A percentile compares a stretch with the other conserved stretches of the same genome.
phyloP scores from a whole-genome alignment of 1,140 invertebrate genomes.

The Zophobas morio region DNA sequence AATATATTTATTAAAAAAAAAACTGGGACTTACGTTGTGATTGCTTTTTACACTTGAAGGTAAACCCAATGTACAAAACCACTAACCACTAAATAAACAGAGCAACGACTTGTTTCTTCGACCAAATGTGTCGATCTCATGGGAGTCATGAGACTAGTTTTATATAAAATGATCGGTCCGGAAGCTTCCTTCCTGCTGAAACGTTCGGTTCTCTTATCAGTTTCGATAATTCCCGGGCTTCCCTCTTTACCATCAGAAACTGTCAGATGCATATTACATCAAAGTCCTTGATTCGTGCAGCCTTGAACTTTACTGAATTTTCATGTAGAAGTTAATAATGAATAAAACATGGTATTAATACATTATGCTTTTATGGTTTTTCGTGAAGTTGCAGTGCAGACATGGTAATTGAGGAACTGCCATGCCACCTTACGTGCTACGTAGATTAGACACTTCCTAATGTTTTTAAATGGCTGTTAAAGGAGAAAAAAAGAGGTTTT shows the following conservation, averaged over 20 bases:
- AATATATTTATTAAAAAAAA: too few relatives aligned
- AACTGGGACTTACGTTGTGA: too few relatives aligned
- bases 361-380: conserved; percentile 4
- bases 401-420: conserved; percentile 27
- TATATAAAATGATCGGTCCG: conserved; percentile 1
- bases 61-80: too few relatives aligned
- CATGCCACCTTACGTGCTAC: conserved; percentile 28
- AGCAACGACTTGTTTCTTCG: too few relatives aligned
- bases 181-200: conserved; percentile 12
- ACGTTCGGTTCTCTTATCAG: conserved; percentile 7
- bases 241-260: neutral
- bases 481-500: neutral
- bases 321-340: conserved; percentile 11
- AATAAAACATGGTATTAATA: conserved; percentile 18
- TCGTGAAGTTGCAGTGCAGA: conserved; percentile 1
- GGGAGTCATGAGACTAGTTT: neutral
- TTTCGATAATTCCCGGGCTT: neutral
- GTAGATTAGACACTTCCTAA: conserved; percentile 26
- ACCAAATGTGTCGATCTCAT: neutral
- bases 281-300: neutral
- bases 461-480: conserved; percentile 12
- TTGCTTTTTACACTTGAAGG: too few relatives aligned
- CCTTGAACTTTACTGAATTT: conserved; percentile 28
- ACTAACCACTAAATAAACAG: too few relatives aligned
- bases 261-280: neutral